Conservation (phyloP, 2,797 vertebrate species). For the Clarias pachynema region DNA sequence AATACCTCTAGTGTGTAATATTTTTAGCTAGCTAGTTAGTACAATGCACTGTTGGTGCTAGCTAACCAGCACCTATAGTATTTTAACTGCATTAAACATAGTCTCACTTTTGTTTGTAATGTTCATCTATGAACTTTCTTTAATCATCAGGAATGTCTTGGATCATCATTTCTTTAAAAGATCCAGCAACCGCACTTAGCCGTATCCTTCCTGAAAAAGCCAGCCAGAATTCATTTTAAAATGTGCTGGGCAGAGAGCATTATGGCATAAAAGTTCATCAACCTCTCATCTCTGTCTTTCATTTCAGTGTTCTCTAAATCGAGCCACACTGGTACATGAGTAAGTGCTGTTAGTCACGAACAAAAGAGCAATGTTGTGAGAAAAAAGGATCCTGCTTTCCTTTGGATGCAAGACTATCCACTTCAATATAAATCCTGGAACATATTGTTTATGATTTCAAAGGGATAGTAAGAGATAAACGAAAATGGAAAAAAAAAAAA, state of each 20-base stretch:
- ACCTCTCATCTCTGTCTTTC: constrained; percentile 21
- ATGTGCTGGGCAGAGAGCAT: background rate
- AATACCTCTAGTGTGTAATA: background rate
- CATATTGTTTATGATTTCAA: background rate
- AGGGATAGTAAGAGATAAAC: background rate
- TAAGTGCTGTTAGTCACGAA: background rate
- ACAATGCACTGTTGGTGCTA: background rate
- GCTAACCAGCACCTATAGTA: background rate
- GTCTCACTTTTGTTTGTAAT: background rate
- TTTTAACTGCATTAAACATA: background rate
- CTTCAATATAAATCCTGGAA: background rate
- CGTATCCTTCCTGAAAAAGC: background rate
- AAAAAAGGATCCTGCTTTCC: background rate
- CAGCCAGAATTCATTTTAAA: background rate
- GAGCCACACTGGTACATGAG: background rate
- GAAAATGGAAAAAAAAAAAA: too few species aligned
- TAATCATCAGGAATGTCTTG: background rate
- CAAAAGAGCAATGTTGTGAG: background rate
- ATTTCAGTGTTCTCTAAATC: constrained; percentile 4
- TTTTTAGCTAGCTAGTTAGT: background rate
- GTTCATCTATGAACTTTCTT: background rate
- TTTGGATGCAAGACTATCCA: background rate
- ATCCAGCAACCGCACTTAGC: background rate
- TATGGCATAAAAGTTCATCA: constrained; percentile 10
- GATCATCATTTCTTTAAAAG: background rate